phyloP scores from a whole-genome alignment of 2,113 vertebrate species.

The Catharus fuscescens region DNA sequence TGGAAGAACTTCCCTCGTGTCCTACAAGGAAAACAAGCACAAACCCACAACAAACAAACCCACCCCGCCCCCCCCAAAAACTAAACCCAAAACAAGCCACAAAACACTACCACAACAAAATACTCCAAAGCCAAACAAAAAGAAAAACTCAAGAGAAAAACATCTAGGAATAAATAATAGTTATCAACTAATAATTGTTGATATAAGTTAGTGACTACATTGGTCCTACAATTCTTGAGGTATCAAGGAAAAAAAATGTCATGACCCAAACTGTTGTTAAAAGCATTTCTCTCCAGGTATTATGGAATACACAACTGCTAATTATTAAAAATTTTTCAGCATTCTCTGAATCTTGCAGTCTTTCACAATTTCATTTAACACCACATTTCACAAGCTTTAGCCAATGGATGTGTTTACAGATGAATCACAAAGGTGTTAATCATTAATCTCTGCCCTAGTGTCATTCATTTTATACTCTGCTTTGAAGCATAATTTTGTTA shows the following conservation, averaged over 20 bases:
- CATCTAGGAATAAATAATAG: neutral
- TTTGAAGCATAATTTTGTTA: neutral
- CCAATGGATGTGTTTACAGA: neutral
- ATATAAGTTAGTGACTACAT: neutral
- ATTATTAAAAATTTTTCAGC: neutral
- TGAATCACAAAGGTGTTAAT: neutral
- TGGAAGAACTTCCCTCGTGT: neutral
- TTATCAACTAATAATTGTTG: neutral
- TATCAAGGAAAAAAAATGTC: neutral
- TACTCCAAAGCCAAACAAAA: neutral
- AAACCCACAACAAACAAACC: neutral
- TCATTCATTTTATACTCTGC: neutral
- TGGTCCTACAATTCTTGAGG: neutral
- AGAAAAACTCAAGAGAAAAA: neutral
- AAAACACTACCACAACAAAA: neutral
- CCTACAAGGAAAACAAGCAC: neutral
- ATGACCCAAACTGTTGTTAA: neutral
- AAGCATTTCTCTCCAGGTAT: neutral
- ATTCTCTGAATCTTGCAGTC: neutral
- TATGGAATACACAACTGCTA: neutral
- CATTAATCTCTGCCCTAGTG: neutral
- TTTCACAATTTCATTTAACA: slow-evolving; percentile 16
- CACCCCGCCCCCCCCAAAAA: neutral
- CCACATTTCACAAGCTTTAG: neutral
- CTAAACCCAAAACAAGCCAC: neutral